phyloP scores from a whole-genome alignment of 2,113 vertebrate species.

The Glaucidium brasilianum region DNA sequence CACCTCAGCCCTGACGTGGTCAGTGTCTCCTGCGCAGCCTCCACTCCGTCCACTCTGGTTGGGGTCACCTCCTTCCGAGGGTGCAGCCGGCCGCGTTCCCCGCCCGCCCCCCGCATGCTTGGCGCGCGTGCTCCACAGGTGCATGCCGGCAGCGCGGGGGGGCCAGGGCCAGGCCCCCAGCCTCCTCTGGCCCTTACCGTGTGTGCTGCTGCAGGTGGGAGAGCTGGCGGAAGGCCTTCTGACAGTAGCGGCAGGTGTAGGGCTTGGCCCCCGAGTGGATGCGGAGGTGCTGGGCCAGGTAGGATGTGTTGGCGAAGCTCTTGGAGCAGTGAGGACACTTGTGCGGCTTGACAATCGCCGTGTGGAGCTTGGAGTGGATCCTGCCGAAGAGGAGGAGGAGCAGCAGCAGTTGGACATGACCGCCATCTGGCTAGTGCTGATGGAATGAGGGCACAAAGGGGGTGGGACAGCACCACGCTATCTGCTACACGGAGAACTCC shows the following conservation, averaged over 20 bases:
- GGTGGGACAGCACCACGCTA: slow-evolving; percentile 68
- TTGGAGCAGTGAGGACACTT: slow-evolving; percentile 98
- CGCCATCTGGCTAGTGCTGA: slow-evolving; percentile 65
- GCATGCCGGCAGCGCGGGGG: slow-evolving; percentile 77
- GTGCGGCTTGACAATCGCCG: slow-evolving; percentile 92
- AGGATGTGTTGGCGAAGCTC: slow-evolving; percentile 97
- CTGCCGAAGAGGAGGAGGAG: slow-evolving; percentile 85
- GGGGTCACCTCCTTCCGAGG: slow-evolving; percentile 57
- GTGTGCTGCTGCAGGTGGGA: slow-evolving; percentile 98
- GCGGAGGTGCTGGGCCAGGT: slow-evolving; percentile 95
- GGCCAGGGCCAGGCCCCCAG: slow-evolving; percentile 75
- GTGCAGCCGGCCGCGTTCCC: slow-evolving; percentile 65
- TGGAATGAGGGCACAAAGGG: slow-evolving; percentile 65
- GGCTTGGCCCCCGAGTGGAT: slow-evolving; percentile 98
- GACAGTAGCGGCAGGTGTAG: slow-evolving; percentile 92
- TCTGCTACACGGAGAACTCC: slow-evolving; percentile 59
- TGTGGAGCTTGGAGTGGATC: slow-evolving; percentile 93
- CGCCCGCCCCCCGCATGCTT: slow-evolving; percentile 80
- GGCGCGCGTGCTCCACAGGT: slow-evolving; percentile 73
- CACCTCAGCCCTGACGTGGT: slow-evolving; percentile 61
- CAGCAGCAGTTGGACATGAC: slow-evolving; percentile 73
- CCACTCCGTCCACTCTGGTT: slow-evolving; percentile 63
- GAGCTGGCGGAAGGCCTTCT: slow-evolving; percentile 94
- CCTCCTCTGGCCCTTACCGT: slow-evolving; percentile 89
- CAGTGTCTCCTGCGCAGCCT: slow-evolving; percentile 63